Evolutionary conservation across 2,113 vertebrate genomes (phyloP).

Genomic region (Pipa parva): DNA sequence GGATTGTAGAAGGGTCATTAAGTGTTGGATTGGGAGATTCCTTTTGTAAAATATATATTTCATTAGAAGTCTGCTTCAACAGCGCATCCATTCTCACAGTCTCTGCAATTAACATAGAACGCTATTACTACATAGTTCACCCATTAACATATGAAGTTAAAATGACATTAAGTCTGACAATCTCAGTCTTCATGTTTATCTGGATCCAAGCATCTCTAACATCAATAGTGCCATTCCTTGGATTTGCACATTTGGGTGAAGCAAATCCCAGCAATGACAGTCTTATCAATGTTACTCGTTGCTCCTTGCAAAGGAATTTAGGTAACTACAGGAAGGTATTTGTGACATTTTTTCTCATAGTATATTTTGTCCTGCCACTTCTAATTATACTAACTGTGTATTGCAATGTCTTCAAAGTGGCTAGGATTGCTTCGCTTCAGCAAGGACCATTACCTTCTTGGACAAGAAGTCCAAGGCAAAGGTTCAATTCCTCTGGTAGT

Average conservation of each 20-base stretch:
- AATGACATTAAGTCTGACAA: constrained; percentile 33
- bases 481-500: constrained; percentile 32
- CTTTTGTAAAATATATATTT: constrained; percentile 37
- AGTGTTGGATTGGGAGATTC: constrained; percentile 17
- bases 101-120: constrained; percentile 43
- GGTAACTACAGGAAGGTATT: constrained; percentile 37
- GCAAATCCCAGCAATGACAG: constrained; percentile 27
- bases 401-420: constrained; percentile 43
- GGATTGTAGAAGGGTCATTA: constrained; percentile 26
- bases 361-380: constrained; percentile 35
- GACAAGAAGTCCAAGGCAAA: constrained; percentile 24
- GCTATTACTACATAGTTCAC: constrained; percentile 45
- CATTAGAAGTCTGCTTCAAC: constrained; percentile 41
- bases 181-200: constrained; percentile 33
- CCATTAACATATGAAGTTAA: constrained; percentile 41
- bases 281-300: constrained; percentile 18
- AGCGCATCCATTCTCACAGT: constrained; percentile 42
- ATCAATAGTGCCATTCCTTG: constrained; percentile 29
- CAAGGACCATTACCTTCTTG: constrained; percentile 43
- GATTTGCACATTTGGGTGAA: neutral
- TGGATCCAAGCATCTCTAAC: constrained; percentile 32
- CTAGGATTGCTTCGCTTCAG: constrained; percentile 39
- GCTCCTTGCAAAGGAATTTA: constrained; percentile 39
- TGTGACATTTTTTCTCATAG: constrained; percentile 30
- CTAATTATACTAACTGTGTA: constrained; percentile 38